Evolutionary conservation across 1,140 invertebrate genomes (phyloP).

Genomic region (Eciton burchellii): DNA sequence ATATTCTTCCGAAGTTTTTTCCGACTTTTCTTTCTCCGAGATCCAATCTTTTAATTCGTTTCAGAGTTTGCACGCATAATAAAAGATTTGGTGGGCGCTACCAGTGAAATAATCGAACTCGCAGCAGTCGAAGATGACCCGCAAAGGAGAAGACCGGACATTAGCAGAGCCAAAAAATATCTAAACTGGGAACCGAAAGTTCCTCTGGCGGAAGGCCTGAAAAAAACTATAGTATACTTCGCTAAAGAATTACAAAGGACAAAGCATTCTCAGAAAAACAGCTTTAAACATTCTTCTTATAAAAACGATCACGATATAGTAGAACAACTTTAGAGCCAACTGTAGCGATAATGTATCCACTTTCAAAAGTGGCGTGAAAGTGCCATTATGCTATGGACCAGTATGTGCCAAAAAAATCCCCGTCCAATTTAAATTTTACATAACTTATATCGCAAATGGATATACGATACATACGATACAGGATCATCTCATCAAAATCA

Average conservation of each 20-base stretch:
- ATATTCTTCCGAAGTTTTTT: too few relatives aligned
- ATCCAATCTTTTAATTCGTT: slow-evolving; percentile 71
- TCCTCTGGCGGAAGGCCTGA: slow-evolving; percentile 92
- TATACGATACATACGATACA: not conserved
- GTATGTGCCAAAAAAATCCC: slow-evolving; percentile 72
- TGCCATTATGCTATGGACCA: slow-evolving; percentile 73
- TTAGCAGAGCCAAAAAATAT: slow-evolving; percentile 93
- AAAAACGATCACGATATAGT: slow-evolving; percentile 84
- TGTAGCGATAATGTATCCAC: slow-evolving; percentile 61
- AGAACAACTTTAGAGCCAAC: slow-evolving; percentile 79
- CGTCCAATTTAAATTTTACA: slow-evolving; percentile 70
- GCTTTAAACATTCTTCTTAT: slow-evolving; percentile 76
- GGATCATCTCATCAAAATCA: not conserved
- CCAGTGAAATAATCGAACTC: slow-evolving; percentile 93
- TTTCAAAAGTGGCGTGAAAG: slow-evolving; percentile 66
- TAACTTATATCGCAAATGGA: slow-evolving; percentile 46
- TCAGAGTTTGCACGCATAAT: slow-evolving; percentile 98
- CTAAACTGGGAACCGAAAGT: slow-evolving; percentile 98
- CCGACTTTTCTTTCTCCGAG: not conserved
- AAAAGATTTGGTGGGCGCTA: slow-evolving; percentile 93
- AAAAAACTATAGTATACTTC: slow-evolving; percentile 97
- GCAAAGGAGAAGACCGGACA: slow-evolving; percentile 96
- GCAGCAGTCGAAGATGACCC: slow-evolving; percentile 98
- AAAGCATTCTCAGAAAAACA: slow-evolving; percentile 80
- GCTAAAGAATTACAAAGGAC: slow-evolving; percentile 92